Conservation (phyloP, 2,888 invertebrate species). For the Eurytoma adleriae region DNA sequence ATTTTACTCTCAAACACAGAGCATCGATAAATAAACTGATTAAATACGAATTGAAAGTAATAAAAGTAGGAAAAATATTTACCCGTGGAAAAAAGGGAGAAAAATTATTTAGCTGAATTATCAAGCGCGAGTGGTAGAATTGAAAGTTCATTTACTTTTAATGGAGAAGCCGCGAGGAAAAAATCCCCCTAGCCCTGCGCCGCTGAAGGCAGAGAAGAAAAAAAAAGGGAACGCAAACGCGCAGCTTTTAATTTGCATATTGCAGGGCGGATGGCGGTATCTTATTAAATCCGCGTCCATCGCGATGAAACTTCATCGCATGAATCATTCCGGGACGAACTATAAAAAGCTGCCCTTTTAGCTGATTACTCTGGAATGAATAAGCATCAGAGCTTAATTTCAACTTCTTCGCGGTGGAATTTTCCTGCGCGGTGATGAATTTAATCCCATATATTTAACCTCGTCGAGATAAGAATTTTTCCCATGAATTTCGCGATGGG, state of each 20-base stretch:
- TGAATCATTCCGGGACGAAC: constrained; percentile 41
- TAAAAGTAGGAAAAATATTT: neutral
- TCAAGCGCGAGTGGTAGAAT: constrained; percentile 3
- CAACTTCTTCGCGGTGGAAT: constrained; percentile 32
- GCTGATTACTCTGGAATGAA: constrained; percentile 53
- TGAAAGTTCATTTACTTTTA: constrained; percentile 32
- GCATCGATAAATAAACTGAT: too few species aligned
- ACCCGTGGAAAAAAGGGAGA: neutral
- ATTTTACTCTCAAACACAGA: too few species aligned
- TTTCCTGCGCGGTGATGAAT: constrained; percentile 26
- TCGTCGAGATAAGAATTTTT: constrained; percentile 14
- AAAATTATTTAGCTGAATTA: too few species aligned
- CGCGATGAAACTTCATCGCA: constrained; percentile 47
- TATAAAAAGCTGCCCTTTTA: constrained; percentile 51
- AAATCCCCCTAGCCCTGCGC: constrained; percentile 1
- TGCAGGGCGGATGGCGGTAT: constrained; percentile 27
- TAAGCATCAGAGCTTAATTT: constrained; percentile 50
- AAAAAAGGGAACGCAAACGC: neutral
- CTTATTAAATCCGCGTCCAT: constrained; percentile 54
- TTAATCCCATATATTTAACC: constrained; percentile 31
- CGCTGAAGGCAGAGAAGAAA: neutral
- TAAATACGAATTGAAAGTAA: too few species aligned
- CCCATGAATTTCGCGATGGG: too few species aligned
- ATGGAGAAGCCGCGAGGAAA: constrained; percentile 13
- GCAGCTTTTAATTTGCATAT: constrained; percentile 53